Evolutionary conservation across 1,140 invertebrate genomes (phyloP).

Genomic region (Drosophila neocordata): DNA sequence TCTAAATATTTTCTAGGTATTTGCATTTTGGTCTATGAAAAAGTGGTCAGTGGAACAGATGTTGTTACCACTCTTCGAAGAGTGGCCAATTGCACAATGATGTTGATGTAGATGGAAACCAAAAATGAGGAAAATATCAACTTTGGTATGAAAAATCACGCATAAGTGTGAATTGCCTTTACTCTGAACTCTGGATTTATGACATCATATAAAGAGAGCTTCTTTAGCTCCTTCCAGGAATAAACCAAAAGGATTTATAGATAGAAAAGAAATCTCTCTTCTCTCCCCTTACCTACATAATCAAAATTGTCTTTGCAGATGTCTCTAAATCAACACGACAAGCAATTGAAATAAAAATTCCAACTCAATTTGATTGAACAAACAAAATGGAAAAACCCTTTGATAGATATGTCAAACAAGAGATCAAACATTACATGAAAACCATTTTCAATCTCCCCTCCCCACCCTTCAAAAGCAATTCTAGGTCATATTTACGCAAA

Average conservation of each 20-base stretch:
- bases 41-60: constrained; percentile 56
- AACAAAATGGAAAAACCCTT: background rate
- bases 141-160: constrained; percentile 49
- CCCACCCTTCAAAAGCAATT: too few species aligned
- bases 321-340: background rate
- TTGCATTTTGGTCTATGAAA: constrained; percentile 37
- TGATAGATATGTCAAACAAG: constrained; percentile 3
- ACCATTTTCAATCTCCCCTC: constrained; percentile 22
- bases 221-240: background rate
- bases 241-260: constrained; percentile 48
- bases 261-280: too few species aligned
- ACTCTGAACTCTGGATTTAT: constrained; percentile 49
- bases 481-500: constrained; percentile 65
- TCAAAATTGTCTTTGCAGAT: constrained; percentile 9
- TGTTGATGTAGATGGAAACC: background rate
- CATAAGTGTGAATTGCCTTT: constrained; percentile 55
- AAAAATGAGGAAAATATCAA: constrained; percentile 19
- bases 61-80: constrained; percentile 24
- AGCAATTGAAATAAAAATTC: background rate
- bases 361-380: too few species aligned
- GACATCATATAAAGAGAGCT: constrained; percentile 33
- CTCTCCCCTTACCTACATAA: background rate
- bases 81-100: constrained; percentile 50
- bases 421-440: constrained; percentile 15
- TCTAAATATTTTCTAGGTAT: constrained; percentile 44